Evolutionary conservation across 2,113 vertebrate genomes (phyloP), one percentile per base, ranked within the genome.

Genomic region (Xyliphius kryptos): DNA sequence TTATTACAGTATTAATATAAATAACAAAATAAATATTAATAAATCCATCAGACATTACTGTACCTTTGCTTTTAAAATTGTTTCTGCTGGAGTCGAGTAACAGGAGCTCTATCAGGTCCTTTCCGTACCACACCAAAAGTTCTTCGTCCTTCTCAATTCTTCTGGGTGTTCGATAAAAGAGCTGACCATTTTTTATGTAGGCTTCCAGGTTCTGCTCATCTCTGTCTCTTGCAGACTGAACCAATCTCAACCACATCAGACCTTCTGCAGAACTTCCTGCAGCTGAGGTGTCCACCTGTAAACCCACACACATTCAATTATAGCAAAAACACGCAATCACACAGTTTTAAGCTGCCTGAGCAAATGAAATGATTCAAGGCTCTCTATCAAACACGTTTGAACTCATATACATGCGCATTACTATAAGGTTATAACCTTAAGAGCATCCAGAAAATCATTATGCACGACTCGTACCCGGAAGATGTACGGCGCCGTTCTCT

Each of bases 131-230:
- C 48, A 98, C 95, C 71, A 98, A 82, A 57, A 98, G 71, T 82
- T 98, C 95, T 77, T 98, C 95, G 52, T 98, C 94, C 83, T 97
- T 97, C 83, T 92, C 90, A 51, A 97, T 93, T 71, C 92, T 90
- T 56, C 94, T 89, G 11, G 97, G 89, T 7, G 95, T 97, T 68
- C 95, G 90, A 74, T 98, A 98, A 67, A 97, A 92, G 63, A 98
- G 85, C 82, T 98, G 95, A 9, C 94, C 94, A 59, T 91, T 98
- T 83, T 98, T 98, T 61, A 98, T 91, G 67, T 98, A 98, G 73
- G 95, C 95, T 82, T 98, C 95, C 44, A 98, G 88, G 79, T 98
- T 98, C 82, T 97, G 95, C 63, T 98, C 95, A 58, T 96, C 92
- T 52, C 87, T 87, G 79, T 97, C 94, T 70, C 95, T 82, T 13